phyloP scores from a whole-genome alignment of 2,888 invertebrate species.

The Melikaiella ostensackeni region DNA sequence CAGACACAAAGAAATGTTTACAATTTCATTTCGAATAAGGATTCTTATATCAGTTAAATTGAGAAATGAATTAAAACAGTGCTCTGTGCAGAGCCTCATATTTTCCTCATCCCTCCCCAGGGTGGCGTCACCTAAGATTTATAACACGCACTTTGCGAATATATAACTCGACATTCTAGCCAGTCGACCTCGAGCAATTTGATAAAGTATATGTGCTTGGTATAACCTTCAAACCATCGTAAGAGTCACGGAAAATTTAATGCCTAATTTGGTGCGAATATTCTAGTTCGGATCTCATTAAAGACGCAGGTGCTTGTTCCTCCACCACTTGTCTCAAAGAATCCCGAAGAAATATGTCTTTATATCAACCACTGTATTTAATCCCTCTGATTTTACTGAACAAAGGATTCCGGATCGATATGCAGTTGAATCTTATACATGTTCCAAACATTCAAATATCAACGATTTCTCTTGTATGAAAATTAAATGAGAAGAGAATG shows the following conservation, averaged over 20 bases:
- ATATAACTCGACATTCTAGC: slow-evolving; percentile 22
- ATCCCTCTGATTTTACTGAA: no score
- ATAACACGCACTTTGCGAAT: slow-evolving; percentile 9
- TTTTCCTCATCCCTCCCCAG: slow-evolving; percentile 27
- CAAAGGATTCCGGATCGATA: no score
- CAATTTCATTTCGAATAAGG: no score
- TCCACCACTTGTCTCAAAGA: no score
- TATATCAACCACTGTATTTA: no score
- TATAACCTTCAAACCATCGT: not conserved
- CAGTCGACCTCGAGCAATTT: slow-evolving; percentile 15
- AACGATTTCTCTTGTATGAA: no score
- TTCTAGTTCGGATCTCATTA: not conserved
- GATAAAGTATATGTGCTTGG: slow-evolving; percentile 6
- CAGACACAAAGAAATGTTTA: no score
- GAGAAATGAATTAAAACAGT: slow-evolving; percentile 6
- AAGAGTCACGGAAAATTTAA: slow-evolving; percentile 15
- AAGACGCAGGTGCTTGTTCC: not conserved
- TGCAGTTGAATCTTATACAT: no score
- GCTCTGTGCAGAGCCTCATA: slow-evolving; percentile 3
- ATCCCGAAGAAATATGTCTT: no score
- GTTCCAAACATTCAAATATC: no score
- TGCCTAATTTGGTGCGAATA: not conserved
- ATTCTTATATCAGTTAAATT: not conserved
- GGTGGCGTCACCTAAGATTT: slow-evolving; percentile 30
- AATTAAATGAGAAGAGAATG: no score